phyloP scores from a whole-genome alignment of 2,888 invertebrate species.

The Drosophila helvetica region DNA sequence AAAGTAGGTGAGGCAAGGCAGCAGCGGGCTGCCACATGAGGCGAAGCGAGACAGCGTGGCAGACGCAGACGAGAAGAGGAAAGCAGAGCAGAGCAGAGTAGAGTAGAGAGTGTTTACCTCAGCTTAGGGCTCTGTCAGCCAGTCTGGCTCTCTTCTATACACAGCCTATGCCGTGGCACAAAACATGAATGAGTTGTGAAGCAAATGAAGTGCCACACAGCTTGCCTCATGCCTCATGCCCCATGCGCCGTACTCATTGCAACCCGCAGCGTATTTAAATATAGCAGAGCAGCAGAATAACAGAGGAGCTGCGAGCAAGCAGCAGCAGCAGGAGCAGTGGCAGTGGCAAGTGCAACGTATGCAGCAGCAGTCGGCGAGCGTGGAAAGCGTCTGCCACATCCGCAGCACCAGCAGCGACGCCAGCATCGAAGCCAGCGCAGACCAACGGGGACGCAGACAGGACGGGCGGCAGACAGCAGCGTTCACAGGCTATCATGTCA shows the following conservation, averaged over 20 bases:
- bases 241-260: slow-evolving; percentile 35
- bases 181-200: slow-evolving; percentile 81
- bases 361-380: slow-evolving; percentile 17
- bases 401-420: slow-evolving; percentile 13
- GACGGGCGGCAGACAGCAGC: slow-evolving; percentile 41
- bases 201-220: slow-evolving; percentile 79
- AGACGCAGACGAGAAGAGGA: background rate
- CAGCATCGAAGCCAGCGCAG: slow-evolving; percentile 25
- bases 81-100: slow-evolving; percentile 39
- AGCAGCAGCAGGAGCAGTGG: slow-evolving; percentile 49
- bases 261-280: slow-evolving; percentile 78
- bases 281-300: slow-evolving; percentile 62
- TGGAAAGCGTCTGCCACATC: slow-evolving; percentile 5
- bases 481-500: slow-evolving; percentile 71
- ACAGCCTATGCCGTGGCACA: slow-evolving; percentile 58
- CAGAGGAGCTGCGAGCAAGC: slow-evolving; percentile 26
- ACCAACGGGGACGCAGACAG: slow-evolving; percentile 29
- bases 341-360: slow-evolving; percentile 33
- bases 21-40: slow-evolving; percentile 49
- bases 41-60: slow-evolving; percentile 43
- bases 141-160: slow-evolving; percentile 40
- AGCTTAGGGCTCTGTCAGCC: slow-evolving; percentile 66
- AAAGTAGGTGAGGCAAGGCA: slow-evolving; percentile 75
- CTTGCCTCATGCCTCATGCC: slow-evolving; percentile 29
- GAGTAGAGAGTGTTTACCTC: slow-evolving; percentile 73